Evolutionary conservation across 2,888 invertebrate genomes (phyloP).

Genomic region (Tetanocera ferruginea): DNA sequence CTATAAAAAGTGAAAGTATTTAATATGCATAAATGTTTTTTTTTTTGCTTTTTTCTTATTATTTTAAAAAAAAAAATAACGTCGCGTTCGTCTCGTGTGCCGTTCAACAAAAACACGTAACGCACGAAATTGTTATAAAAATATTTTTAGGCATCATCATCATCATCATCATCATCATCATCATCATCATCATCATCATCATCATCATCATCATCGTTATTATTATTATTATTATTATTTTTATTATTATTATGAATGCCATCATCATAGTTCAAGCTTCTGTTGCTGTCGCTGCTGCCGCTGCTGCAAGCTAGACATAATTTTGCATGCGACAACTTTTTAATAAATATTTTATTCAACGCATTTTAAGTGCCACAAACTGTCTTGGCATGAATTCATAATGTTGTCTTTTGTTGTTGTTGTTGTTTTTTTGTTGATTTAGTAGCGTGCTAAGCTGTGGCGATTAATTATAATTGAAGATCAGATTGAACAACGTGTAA

Average conservation of each 20-base stretch:
- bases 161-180: background rate
- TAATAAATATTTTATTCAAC: background rate
- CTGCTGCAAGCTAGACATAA: background rate
- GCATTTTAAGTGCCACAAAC: background rate
- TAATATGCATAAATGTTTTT: conserved; percentile 35
- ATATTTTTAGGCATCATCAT: background rate
- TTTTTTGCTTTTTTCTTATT: background rate
- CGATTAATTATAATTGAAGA: background rate
- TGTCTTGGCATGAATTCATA: background rate
- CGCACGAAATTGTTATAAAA: conserved; percentile 15
- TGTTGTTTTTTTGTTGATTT: background rate
- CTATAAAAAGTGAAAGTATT: conserved; percentile 32
- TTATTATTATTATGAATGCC: too few species aligned
- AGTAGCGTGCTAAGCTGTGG: background rate
- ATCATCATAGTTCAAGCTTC: background rate
- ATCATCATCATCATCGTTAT: background rate
- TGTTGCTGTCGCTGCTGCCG: background rate
- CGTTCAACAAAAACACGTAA: background rate
- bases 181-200: too few species aligned
- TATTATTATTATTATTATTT: background rate
- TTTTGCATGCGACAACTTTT: background rate
- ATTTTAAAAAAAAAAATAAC: background rate
- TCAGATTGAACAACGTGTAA: background rate
- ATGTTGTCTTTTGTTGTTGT: background rate
- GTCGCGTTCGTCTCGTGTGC: background rate